Base-by-base conservation (phyloP, 2,888 invertebrate genomes). In the Cylindroiulus punctatus region DNA sequence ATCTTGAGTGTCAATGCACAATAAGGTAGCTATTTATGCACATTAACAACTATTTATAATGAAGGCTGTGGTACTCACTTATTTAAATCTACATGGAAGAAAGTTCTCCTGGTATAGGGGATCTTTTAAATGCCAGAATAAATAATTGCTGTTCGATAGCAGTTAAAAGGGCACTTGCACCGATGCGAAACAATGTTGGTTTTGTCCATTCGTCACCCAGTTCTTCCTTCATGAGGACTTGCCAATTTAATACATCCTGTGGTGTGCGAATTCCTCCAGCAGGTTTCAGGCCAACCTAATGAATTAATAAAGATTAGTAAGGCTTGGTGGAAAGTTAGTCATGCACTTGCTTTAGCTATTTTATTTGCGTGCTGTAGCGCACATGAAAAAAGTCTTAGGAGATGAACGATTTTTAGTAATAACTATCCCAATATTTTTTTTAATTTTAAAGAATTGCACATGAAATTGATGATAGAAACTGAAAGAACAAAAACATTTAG, bases 261-360 rank as follows among this genome's bases (percentile, higher is more conserved):
- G 95, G 93, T 0, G 96, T 96, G 88, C 95, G 93, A 83, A 99
- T 96, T 12, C 99, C 99, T 22, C 99, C 99, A 30, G 99, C 99
- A 30, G 99, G 98, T 92, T 99, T 99, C 87, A 99, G 93, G 1
- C 99, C 99, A 88, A 99, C 95, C 96, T 96, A 90, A 52, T 10
- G 12, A n/a, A 19, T 84, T 2, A 84, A 84, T 81, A 81, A 22
- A 76, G 81, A 40, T 57, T 17, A 85, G 22, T 1, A 30, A 44
- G 14, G 3, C 8, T 47, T n/a, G 57, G 26, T 85, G 22, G 10
- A 22, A 26, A 85, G 47, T 47, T 8, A 84, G 12, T 52, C n/a
- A 10, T 47, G 47, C 10, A 17, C 36, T 36, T 2, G 36, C n/a
- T n/a, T n/a, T n/a, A n/a, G n/a, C n/a, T n/a, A n/a, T n/a, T n/a